Evolutionary conservation across 2,797 vertebrate species (phyloP).

Genomic region (Cyclura pinguis): DNA sequence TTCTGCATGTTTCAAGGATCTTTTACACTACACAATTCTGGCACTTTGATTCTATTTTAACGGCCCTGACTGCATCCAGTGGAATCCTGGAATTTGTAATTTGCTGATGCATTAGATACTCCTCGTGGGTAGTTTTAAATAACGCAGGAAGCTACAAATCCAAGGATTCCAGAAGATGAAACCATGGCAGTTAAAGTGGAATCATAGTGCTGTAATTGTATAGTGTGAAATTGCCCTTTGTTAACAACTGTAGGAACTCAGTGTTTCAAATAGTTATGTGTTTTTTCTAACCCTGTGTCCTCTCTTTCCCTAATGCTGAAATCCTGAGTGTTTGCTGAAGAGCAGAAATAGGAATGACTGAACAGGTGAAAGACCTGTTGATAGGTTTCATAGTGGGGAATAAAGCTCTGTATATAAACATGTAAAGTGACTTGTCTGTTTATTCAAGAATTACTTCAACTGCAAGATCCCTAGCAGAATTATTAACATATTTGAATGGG

Average conservation of each 20-base stretch:
- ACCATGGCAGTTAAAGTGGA: no score
- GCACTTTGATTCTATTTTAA: no score
- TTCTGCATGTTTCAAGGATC: no score
- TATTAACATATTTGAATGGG: not conserved
- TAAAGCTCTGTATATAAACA: not conserved
- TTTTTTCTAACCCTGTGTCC: not conserved
- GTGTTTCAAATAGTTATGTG: not conserved
- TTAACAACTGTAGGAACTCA: not conserved
- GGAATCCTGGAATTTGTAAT: no score
- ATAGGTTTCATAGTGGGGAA: not conserved
- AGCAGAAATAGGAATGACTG: not conserved
- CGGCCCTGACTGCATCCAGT: no score
- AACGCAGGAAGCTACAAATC: no score
- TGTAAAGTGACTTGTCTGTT: not conserved
- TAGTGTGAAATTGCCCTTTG: not conserved
- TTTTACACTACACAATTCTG: no score
- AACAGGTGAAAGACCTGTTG: not conserved
- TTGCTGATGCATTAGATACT: no score
- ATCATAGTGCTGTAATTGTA: no score
- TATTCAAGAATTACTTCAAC: not conserved
- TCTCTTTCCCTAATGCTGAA: not conserved
- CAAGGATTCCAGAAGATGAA: no score
- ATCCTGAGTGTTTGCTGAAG: not conserved
- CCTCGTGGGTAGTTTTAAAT: no score
- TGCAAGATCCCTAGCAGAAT: not conserved